phyloP scores from a whole-genome alignment of 2,113 vertebrate species.

The Thalassoma bifasciatum region DNA sequence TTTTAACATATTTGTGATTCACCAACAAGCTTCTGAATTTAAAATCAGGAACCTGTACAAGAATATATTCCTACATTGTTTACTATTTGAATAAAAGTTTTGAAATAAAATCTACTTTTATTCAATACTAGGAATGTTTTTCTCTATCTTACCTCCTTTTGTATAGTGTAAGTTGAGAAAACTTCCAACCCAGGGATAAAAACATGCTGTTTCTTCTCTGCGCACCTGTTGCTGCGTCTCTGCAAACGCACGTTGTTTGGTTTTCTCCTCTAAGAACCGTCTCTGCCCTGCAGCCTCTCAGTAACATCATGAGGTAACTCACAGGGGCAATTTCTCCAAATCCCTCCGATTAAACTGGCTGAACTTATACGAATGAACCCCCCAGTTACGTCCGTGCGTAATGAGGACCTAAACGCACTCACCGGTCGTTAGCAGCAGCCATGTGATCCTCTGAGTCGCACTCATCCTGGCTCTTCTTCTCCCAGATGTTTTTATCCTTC shows the following conservation, averaged over 20 bases:
- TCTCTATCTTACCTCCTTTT: too few relatives aligned
- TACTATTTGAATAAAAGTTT: too few relatives aligned
- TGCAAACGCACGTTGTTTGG: background rate
- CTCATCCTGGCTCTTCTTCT: slow-evolving; percentile 49
- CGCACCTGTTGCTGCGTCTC: slow-evolving; percentile 43
- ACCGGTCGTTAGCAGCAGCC: slow-evolving; percentile 72
- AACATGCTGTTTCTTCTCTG: background rate
- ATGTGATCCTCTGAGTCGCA: slow-evolving; percentile 54
- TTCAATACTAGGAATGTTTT: too few relatives aligned
- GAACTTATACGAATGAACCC: background rate
- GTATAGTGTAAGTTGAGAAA: too few relatives aligned
- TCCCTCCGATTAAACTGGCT: background rate
- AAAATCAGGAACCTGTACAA: too few relatives aligned
- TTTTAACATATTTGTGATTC: too few relatives aligned
- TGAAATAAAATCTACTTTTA: too few relatives aligned
- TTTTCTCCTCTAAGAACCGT: background rate
- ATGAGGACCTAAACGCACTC: slow-evolving; percentile 40
- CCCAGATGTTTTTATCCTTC: slow-evolving; percentile 38
- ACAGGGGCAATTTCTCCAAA: background rate
- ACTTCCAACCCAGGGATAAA: background rate
- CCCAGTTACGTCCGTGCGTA: background rate
- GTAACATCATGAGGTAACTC: background rate
- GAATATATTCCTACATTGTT: too few relatives aligned
- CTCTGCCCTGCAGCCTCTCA: background rate
- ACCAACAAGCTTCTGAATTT: too few relatives aligned